Percentiles rank a stretch among this genome's conserved stretches.
These are phyloP conservation scores for Leucania comma DNA, from an alignment of 2,888 invertebrate genomes.

Conservation along the genomic window DNA sequence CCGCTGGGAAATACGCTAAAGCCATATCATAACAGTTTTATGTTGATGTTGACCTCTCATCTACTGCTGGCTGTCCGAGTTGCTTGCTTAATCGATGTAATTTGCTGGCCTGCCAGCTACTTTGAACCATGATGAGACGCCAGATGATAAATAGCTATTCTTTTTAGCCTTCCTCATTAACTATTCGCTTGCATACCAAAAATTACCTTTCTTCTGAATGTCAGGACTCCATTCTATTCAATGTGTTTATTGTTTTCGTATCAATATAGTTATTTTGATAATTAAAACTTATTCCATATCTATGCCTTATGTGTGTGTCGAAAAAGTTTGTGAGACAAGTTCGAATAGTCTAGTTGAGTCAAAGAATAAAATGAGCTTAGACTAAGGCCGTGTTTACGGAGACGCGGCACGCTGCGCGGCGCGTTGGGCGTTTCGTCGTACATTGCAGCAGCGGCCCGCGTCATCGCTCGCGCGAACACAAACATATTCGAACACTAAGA, in stretches of 20 bases:
- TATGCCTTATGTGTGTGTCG: background rate
- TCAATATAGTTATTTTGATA: slow-evolving; percentile 3
- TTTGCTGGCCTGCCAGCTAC: slow-evolving; percentile 58
- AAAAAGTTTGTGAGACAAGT: background rate
- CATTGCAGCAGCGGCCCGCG: no score
- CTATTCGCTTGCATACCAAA: background rate
- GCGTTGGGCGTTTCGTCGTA: no score
- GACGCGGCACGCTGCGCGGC: no score
- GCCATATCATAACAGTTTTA: slow-evolving; percentile 91
- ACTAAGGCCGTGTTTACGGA: no score
- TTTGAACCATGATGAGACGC: background rate
- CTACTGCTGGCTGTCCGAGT: slow-evolving; percentile 70
- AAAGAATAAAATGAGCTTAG: no score
- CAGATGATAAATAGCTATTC: background rate
- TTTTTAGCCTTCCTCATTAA: slow-evolving; percentile 3
- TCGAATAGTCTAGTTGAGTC: no score
- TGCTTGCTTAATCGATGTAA: slow-evolving; percentile 75
- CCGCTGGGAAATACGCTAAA: slow-evolving; percentile 89
- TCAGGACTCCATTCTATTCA: background rate
- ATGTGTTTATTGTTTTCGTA: background rate
- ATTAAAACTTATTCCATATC: background rate
- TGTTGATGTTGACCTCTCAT: slow-evolving; percentile 89
- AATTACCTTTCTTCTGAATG: background rate
- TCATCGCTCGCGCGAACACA: no score
- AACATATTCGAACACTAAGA: no score